These are phyloP conservation scores for Anastatus disparis DNA, from an alignment of 1,140 invertebrate species.

Conservation along the genomic window DNA sequence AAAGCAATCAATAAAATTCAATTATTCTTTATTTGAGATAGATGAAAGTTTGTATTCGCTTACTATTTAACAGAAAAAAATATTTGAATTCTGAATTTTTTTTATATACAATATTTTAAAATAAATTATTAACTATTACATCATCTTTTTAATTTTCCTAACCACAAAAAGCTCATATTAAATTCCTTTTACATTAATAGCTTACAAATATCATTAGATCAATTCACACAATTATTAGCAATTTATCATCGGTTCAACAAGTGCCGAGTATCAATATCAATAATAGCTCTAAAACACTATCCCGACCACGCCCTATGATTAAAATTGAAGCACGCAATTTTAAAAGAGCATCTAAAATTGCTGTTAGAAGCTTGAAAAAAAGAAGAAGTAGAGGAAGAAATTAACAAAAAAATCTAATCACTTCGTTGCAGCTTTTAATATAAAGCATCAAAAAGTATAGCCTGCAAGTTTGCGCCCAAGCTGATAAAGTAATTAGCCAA, in stretches of 20 bases:
- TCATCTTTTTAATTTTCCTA: too few relatives aligned
- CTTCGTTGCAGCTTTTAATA: not conserved
- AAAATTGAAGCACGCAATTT: conserved; percentile 6
- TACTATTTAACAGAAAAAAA: too few relatives aligned
- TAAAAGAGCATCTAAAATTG: not conserved
- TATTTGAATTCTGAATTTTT: too few relatives aligned
- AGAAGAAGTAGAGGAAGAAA: not conserved
- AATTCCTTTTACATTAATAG: too few relatives aligned
- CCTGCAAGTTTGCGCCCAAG: not conserved
- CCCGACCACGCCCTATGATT: not conserved
- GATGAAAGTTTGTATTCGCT: too few relatives aligned
- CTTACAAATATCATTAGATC: too few relatives aligned
- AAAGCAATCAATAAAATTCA: too few relatives aligned
- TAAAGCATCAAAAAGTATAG: conserved; percentile 5
- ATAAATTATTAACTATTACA: too few relatives aligned
- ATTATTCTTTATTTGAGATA: too few relatives aligned
- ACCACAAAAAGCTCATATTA: too few relatives aligned
- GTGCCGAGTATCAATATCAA: not conserved
- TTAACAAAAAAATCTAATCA: not conserved
- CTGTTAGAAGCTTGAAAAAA: not conserved
- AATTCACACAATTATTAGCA: too few relatives aligned
- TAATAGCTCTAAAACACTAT: not conserved
- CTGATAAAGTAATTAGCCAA: conserved; percentile 36
- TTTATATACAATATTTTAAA: too few relatives aligned
- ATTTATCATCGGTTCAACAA: not conserved